phyloP scores from a whole-genome alignment of 2,113 vertebrate species.

The Myocastor coypus region DNA sequence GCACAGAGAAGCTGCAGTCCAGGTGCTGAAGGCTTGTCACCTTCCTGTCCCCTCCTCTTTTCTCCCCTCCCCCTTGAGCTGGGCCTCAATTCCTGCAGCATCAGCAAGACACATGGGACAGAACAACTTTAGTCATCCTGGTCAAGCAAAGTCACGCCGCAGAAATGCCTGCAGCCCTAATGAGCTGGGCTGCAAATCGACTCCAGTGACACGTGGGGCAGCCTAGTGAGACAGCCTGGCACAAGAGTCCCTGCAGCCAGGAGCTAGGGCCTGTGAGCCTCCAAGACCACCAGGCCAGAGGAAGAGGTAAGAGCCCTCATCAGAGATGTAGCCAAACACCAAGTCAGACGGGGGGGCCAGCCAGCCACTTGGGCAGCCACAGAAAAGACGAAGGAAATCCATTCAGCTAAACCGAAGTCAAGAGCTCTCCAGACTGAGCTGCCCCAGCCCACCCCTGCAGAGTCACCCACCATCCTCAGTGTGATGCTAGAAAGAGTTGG shows the following conservation, averaged over 20 bases:
- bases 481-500: not conserved
- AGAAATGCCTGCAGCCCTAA: not conserved
- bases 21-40: not conserved
- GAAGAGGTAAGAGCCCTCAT: not conserved
- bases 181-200: not conserved
- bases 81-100: rapidly evolving
- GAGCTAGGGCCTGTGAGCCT: not conserved
- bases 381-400: not conserved
- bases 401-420: too few species aligned
- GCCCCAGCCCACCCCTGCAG: rapidly evolving
- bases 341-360: not conserved
- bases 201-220: not conserved
- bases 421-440: too few species aligned
- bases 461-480: not conserved
- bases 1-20: not conserved
- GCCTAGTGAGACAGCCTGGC: not conserved
- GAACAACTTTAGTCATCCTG: not conserved
- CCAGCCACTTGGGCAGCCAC: not conserved
- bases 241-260: not conserved
- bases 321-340: rapidly evolving
- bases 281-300: not conserved
- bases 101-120: not conserved
- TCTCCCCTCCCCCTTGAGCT: not conserved
- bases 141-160: not conserved
- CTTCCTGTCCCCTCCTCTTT: not conserved